Conservation (phyloP, 1,140 invertebrate species). For the Oncopeltus fasciatus region DNA sequence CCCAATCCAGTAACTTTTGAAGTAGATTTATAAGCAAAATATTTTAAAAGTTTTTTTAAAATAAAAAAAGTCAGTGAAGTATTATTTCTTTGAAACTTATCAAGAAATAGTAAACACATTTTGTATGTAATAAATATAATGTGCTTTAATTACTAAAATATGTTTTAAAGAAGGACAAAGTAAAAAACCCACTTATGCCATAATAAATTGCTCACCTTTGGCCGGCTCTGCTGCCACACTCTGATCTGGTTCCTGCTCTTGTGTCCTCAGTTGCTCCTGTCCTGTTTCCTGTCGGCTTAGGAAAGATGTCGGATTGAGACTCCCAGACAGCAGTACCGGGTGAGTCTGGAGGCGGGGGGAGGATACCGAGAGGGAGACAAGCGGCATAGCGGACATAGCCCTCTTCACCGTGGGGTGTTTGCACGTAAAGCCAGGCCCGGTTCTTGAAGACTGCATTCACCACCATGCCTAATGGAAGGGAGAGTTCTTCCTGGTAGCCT, state of each 20-base stretch:
- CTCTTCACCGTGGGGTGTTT: conserved; percentile 67
- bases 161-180: no score
- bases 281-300: conserved; percentile 44
- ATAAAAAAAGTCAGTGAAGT: no score
- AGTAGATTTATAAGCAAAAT: no score
- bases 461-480: conserved; percentile 60
- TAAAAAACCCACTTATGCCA: no score
- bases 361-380: conserved; percentile 56
- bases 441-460: conserved; percentile 74
- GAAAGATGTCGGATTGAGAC: conserved; percentile 60
- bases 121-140: no score
- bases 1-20: no score
- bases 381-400: conserved; percentile 42
- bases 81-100: no score
- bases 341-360: conserved; percentile 34
- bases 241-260: conserved; percentile 32
- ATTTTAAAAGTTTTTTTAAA: no score
- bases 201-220: not conserved
- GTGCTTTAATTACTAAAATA: no score
- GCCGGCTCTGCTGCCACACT: conserved; percentile 27
- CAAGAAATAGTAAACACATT: no score
- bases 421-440: conserved; percentile 65
- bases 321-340: no score
- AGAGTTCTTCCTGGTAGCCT: conserved; percentile 50
- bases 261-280: no score